Evolutionary conservation across 2,113 vertebrate genomes (phyloP).

Genomic region (Tor tambroides): DNA sequence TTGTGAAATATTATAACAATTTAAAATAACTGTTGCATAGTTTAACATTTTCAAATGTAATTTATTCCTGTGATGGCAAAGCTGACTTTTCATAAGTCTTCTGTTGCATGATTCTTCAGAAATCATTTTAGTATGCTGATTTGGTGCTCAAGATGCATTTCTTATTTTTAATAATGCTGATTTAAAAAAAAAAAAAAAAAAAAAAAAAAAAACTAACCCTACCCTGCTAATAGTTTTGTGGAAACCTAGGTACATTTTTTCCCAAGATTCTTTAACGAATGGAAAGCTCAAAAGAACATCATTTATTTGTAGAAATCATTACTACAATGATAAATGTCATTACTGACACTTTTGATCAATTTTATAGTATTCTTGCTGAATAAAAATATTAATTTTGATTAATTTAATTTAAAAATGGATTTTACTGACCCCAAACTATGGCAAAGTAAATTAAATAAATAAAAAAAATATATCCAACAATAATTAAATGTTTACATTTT

Average conservation of each 20-base stretch:
- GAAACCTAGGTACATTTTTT: neutral
- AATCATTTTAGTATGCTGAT: neutral
- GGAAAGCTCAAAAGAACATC: too few species aligned
- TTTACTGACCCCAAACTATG: neutral
- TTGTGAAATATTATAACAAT: neutral
- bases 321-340: neutral
- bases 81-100: neutral
- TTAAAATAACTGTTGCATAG: neutral
- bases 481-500: neutral
- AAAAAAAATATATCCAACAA: neutral
- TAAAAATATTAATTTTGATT: neutral
- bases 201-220: too few species aligned
- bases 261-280: neutral
- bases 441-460: neutral
- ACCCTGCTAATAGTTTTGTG: neutral
- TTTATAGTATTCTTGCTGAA: neutral
- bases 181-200: too few species aligned
- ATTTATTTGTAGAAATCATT: too few species aligned
- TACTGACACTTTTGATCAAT: neutral
- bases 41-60: too few species aligned
- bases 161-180: neutral
- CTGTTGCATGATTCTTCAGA: neutral
- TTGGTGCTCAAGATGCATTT: neutral
- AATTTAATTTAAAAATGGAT: neutral
- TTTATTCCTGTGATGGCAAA: neutral